phyloP scores from a whole-genome alignment of 1,140 invertebrate genomes.

The Orchesella cincta region DNA sequence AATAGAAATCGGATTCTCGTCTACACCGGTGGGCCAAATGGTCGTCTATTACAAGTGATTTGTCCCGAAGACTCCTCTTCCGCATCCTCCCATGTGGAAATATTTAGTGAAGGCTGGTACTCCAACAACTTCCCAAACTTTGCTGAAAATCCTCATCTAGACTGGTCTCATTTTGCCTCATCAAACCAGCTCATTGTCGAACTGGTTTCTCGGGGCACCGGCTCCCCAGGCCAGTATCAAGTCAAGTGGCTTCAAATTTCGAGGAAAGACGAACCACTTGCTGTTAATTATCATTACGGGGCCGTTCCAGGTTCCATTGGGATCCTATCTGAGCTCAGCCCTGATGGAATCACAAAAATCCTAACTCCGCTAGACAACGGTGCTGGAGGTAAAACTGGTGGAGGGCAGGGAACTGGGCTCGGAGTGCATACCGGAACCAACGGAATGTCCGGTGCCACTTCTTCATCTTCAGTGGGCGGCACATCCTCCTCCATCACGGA shows the following conservation, averaged over 20 bases:
- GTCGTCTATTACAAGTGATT: constrained; percentile 54
- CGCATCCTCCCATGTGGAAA: constrained; percentile 67
- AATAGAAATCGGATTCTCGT: constrained; percentile 72
- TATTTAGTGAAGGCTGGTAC: constrained; percentile 81
- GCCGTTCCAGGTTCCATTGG: constrained; percentile 31
- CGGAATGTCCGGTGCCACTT: constrained; percentile 58
- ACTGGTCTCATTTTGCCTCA: constrained; percentile 30
- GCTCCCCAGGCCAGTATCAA: constrained; percentile 61
- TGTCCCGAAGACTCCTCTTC: constrained; percentile 66
- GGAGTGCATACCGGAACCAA: constrained; percentile 63
- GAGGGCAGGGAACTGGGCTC: constrained; percentile 57
- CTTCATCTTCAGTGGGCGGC: constrained; percentile 69
- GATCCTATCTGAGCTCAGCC: constrained; percentile 30
- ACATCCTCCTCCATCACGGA: constrained; percentile 52
- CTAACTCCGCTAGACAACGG: neutral
- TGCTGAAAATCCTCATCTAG: constrained; percentile 35
- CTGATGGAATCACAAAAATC: neutral
- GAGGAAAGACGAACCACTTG: constrained; percentile 53
- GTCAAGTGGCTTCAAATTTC: constrained; percentile 73
- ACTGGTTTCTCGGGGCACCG: constrained; percentile 39
- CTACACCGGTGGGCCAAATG: constrained; percentile 64
- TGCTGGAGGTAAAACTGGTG: constrained; percentile 53
- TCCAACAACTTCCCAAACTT: constrained; percentile 53
- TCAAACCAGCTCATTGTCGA: constrained; percentile 39
- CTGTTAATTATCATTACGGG: constrained; percentile 40